These are phyloP conservation scores for Rotaria macrura DNA, from an alignment of 2,888 invertebrate genomes.

Conservation along the genomic window DNA sequence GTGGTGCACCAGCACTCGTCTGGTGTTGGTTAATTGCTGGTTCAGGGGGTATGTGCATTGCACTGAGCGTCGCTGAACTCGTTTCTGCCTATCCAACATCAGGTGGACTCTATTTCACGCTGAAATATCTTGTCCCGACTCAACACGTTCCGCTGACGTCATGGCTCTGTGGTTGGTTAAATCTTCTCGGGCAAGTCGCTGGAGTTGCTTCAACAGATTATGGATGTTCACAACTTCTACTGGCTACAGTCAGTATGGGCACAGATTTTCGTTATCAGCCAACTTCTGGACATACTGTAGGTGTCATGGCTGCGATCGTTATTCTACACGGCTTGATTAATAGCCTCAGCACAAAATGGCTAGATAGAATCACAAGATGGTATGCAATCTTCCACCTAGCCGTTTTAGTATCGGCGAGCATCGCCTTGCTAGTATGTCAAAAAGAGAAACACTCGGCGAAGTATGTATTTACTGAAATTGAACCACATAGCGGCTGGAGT, in stretches of 20 bases:
- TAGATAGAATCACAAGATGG: neutral
- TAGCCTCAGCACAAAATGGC: neutral
- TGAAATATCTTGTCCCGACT: neutral
- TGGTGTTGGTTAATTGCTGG: constrained; percentile 1
- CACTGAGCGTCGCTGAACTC: neutral
- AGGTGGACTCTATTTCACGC: neutral
- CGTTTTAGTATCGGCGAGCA: neutral
- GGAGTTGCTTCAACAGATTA: neutral
- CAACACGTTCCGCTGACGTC: neutral
- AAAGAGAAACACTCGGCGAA: neutral
- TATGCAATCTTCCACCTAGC: neutral
- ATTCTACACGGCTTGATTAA: neutral
- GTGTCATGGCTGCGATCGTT: neutral
- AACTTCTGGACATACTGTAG: neutral
- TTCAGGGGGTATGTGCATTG: neutral
- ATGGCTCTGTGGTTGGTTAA: neutral
- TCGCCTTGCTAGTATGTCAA: neutral
- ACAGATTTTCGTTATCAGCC: neutral
- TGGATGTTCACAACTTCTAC: neutral
- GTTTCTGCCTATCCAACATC: constrained; percentile 5
- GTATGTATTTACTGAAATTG: neutral
- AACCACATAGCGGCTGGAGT: neutral
- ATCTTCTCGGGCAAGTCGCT: neutral
- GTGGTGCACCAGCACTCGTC: neutral
- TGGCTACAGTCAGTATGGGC: neutral